Conservation (phyloP, 2,113 vertebrate genomes). For the Sylvicapra grimmia region DNA sequence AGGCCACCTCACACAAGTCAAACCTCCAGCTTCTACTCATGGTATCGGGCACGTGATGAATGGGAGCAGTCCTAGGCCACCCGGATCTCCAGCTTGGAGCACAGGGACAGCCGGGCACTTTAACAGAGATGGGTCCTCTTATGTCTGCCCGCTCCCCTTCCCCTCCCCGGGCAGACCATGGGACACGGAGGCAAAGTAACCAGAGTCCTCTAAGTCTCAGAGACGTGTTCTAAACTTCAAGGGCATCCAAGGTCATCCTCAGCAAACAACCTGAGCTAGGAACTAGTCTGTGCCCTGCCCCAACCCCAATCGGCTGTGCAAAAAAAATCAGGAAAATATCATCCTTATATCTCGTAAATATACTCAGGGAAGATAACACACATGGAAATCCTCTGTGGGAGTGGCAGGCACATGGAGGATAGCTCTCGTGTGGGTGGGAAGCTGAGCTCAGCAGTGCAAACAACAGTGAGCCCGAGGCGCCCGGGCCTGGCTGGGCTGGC, state of each 20-base stretch:
- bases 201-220: background rate
- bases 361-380: background rate
- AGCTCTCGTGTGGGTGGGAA: background rate
- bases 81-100: background rate
- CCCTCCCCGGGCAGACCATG: background rate
- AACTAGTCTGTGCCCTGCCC: background rate
- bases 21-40: slow-evolving; percentile 25
- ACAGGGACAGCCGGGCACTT: background rate
- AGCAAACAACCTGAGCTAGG: background rate
- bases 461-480: background rate
- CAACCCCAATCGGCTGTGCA: background rate
- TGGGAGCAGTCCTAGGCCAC: background rate
- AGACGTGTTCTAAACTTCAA: background rate
- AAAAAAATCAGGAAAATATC: background rate
- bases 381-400: background rate
- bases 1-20: slow-evolving; percentile 33
- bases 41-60: slow-evolving; percentile 17
- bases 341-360: background rate
- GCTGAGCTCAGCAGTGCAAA: background rate
- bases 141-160: too few relatives aligned
- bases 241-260: background rate
- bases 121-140: background rate
- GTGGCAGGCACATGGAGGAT: background rate
- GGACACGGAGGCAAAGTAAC: background rate
- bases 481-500: background rate